These are phyloP conservation scores for Tyrophagus putrescentiae DNA, from an alignment of 1,140 invertebrate species.

Conservation along the genomic window DNA sequence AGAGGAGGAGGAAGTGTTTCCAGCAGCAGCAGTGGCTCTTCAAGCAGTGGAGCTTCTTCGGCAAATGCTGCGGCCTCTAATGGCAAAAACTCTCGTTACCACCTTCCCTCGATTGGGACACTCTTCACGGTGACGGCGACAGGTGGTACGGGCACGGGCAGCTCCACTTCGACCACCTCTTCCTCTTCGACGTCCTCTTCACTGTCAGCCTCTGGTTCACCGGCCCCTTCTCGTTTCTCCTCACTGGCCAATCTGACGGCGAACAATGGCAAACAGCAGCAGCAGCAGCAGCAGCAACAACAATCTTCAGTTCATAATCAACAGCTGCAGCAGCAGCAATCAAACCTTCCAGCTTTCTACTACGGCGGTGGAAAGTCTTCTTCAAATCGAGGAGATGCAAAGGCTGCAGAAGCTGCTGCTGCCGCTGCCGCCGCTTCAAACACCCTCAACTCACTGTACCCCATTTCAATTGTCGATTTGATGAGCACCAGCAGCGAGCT, in stretches of 20 bases:
- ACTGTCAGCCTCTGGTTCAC: slow-evolving; percentile 6
- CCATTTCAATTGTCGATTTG: not conserved
- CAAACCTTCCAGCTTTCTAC: too few species aligned
- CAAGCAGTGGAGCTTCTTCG: not conserved
- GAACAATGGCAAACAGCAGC: not conserved
- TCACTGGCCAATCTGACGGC: slow-evolving; percentile 1
- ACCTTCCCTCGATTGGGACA: slow-evolving; percentile 4
- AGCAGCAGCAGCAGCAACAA: not conserved
- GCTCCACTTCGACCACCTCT: not conserved
- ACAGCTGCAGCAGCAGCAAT: too few species aligned
- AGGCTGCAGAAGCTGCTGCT: too few species aligned
- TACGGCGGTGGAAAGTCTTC: too few species aligned
- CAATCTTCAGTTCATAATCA: not conserved
- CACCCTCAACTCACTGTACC: not conserved
- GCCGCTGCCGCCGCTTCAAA: not conserved
- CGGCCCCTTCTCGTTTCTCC: slow-evolving; percentile 10
- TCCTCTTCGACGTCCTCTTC: slow-evolving; percentile 8
- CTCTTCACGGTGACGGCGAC: too few species aligned
- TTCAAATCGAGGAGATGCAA: too few species aligned
- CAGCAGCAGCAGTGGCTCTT: too few species aligned
- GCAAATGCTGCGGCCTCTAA: not conserved
- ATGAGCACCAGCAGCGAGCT: not conserved
- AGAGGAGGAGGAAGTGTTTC: too few species aligned
- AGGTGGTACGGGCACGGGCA: too few species aligned
- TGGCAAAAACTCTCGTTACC: not conserved